These are phyloP conservation scores for Metellina segmentata DNA, from an alignment of 2,888 invertebrate species.

Conservation along the genomic window DNA sequence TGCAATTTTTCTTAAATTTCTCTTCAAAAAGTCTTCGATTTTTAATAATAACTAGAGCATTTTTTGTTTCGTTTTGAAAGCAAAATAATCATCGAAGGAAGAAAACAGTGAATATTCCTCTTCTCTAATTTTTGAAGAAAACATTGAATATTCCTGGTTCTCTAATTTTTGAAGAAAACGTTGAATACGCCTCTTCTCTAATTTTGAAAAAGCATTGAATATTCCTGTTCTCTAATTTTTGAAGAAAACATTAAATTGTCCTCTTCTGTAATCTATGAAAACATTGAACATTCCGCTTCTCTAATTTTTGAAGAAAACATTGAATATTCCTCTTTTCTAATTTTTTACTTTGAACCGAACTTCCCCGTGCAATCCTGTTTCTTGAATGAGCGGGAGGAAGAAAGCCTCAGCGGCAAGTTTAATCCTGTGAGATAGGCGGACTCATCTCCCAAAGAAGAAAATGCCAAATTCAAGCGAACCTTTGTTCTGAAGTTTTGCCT, in stretches of 20 bases:
- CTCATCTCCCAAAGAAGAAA: constrained; percentile 18
- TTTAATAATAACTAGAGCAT: no score
- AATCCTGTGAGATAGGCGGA: constrained; percentile 47
- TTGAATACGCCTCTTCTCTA: no score
- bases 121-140: no score
- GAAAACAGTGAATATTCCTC: neutral
- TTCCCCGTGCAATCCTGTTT: neutral
- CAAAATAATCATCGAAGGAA: neutral
- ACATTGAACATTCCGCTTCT: neutral
- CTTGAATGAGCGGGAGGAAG: neutral
- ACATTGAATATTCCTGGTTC: no score
- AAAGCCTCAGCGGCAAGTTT: constrained; percentile 24
- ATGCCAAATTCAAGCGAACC: constrained; percentile 44
- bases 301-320: neutral
- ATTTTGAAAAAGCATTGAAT: no score
- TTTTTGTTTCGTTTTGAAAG: neutral
- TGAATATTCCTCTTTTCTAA: neutral
- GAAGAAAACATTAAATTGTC: neutral
- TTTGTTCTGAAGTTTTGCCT: constrained; percentile 59
- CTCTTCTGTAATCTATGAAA: neutral
- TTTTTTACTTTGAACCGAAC: neutral
- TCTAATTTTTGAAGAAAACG: no score
- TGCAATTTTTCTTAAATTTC: no score
- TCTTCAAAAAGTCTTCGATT: no score
- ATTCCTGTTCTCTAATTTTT: neutral